phyloP scores from a whole-genome alignment of 2,797 vertebrate species.

The Urosaurus nigricauda region DNA sequence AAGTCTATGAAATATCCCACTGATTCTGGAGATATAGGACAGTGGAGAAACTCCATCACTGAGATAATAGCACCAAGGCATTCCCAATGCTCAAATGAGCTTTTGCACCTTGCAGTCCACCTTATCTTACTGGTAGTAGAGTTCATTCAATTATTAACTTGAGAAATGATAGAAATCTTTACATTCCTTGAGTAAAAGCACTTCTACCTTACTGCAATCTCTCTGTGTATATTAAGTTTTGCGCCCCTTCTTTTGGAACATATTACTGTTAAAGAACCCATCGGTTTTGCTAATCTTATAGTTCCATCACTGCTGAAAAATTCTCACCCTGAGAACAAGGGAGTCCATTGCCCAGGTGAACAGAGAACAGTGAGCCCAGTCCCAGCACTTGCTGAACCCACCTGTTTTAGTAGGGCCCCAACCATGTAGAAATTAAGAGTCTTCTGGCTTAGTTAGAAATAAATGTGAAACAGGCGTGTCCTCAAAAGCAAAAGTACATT shows the following conservation, averaged over 20 bases:
- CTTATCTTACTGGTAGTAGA: constrained; percentile 70
- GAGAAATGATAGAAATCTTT: constrained; percentile 75
- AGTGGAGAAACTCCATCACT: constrained; percentile 48
- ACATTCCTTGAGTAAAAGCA: constrained; percentile 62
- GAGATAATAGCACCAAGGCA: constrained; percentile 39
- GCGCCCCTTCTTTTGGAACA: constrained; percentile 46
- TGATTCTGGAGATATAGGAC: constrained; percentile 27
- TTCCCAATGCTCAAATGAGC: constrained; percentile 58
- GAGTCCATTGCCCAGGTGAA: constrained; percentile 10
- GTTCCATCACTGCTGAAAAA: neutral
- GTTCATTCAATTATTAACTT: constrained; percentile 79
- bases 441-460: neutral
- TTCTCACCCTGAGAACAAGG: constrained; percentile 1
- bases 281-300: constrained; percentile 37
- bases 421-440: neutral
- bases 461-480: neutral
- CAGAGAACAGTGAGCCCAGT: neutral
- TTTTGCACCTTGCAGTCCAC: constrained; percentile 58
- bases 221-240: constrained; percentile 56
- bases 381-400: neutral
- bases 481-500: neutral
- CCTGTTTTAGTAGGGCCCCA: neutral
- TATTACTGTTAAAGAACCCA: neutral
- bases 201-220: constrained; percentile 62
- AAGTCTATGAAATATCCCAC: constrained; percentile 41